These are phyloP conservation scores for Crossaster papposus DNA, from an alignment of 53 echinoderm and acorn worm genomes.

Conservation along the genomic window DNA sequence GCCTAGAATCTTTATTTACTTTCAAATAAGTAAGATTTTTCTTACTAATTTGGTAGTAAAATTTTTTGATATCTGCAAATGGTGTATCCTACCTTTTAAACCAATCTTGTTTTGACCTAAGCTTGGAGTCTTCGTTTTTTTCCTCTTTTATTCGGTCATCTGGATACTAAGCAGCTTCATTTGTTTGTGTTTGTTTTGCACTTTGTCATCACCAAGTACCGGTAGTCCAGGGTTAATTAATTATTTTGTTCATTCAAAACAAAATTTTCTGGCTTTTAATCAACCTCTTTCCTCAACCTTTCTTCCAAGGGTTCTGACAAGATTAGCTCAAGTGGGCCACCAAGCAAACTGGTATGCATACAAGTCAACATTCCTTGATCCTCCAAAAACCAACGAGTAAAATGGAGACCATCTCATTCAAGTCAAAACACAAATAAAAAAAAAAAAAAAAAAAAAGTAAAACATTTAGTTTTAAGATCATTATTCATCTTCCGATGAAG, in stretches of 20 bases:
- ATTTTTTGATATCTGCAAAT: no score
- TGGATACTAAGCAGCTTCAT: no score
- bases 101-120: no score
- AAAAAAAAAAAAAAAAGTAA: no score
- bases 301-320: constrained; percentile 38
- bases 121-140: no score
- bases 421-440: background rate
- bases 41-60: no score
- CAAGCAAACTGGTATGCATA: constrained; percentile 32
- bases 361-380: background rate
- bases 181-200: no score
- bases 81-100: no score
- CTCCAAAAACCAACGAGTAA: background rate
- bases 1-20: no score
- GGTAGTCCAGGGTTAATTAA: background rate
- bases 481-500: background rate
- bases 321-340: constrained; percentile 4
- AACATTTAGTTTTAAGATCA: no score
- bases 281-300: background rate
- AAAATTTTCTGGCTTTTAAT: background rate
- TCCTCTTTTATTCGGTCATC: no score
- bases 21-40: no score
- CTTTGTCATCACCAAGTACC: background rate
- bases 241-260: background rate
- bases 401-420: background rate